phyloP scores from a whole-genome alignment of 2,113 vertebrate species.

The Tamias sibiricus region DNA sequence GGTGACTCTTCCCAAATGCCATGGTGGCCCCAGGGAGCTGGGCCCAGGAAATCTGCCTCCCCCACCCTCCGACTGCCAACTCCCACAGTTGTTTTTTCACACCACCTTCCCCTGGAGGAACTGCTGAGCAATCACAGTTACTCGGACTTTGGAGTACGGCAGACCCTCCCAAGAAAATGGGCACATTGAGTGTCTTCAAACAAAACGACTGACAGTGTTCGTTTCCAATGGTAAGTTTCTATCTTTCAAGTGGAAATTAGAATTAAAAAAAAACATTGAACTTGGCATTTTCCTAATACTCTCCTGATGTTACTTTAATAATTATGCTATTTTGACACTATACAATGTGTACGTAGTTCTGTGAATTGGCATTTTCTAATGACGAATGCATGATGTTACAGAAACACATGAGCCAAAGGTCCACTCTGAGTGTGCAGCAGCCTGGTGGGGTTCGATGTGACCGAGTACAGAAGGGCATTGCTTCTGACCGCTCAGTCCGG shows the following conservation, averaged over 20 bases:
- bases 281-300: not conserved
- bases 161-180: not conserved
- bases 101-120: too few relatives aligned
- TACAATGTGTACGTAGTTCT: not conserved
- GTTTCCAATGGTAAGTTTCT: not conserved
- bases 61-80: too few relatives aligned
- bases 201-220: not conserved
- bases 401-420: fast-evolving
- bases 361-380: too few relatives aligned
- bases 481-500: not conserved
- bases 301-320: not conserved
- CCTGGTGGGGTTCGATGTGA: not conserved
- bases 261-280: not conserved
- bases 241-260: not conserved
- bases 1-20: too few relatives aligned
- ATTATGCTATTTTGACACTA: not conserved
- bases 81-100: not conserved
- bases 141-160: not conserved
- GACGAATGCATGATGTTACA: too few relatives aligned
- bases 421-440: not conserved
- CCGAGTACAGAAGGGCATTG: not conserved
- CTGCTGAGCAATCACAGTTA: fast-evolving
- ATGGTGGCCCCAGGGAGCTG: too few relatives aligned
- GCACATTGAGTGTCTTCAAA: fast-evolving
- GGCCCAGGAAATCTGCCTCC: too few relatives aligned